Base-by-base conservation (phyloP, 2,113 vertebrate genomes). In the Oxygymnocypris stewartii region DNA sequence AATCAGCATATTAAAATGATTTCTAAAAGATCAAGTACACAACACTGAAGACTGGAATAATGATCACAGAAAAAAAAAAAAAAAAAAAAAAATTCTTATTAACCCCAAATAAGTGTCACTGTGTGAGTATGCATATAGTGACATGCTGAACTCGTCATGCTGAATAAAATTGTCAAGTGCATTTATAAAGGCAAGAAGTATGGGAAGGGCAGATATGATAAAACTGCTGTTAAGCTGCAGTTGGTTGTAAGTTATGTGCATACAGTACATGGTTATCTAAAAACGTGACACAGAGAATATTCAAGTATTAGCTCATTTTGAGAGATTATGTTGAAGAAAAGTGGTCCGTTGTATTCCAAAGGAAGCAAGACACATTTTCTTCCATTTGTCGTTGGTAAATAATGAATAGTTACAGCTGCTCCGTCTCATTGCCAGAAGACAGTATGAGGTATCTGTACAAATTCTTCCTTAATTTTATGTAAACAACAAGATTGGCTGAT, bases 351-450 rank as follows among this genome's bases (percentile, higher is more conserved):
- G 69, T 82, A n/a, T 74, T 4, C 49, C 12, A 35, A 59, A 79
- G 28, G 12, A 49, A 4, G 31, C 23, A 63, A 78, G 35, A 71
- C 31, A 84, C 57, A 49, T 65, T 83, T 87, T 82, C 47, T 77
- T 74, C 80, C 28, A 49, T 87, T 82, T 37, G 20, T 87, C 18
- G 54, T 87, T 67, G 23, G 61, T 84, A 87, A 87, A 84, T 87
- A 84, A 87, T 84, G 6, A 78, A 84, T 87, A 65, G 69, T 63
- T 51, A 63, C 20, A 76, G n/a, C 18, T 63, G 79, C 31, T 35
- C 54, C 8, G 23, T n/a, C 35, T 84, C 54, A 6, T 42, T 37
- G 67, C 76, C 67, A 54, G 57, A 75, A 31, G 40, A 51, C 71
- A 35, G 35, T 40, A 78, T 23, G 25, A 42, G 16, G 2, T 57